A percentile compares a stretch with the other conserved stretches of the same genome.
phyloP scores from a whole-genome alignment of 2,888 invertebrate species.

The Biston stratarius region DNA sequence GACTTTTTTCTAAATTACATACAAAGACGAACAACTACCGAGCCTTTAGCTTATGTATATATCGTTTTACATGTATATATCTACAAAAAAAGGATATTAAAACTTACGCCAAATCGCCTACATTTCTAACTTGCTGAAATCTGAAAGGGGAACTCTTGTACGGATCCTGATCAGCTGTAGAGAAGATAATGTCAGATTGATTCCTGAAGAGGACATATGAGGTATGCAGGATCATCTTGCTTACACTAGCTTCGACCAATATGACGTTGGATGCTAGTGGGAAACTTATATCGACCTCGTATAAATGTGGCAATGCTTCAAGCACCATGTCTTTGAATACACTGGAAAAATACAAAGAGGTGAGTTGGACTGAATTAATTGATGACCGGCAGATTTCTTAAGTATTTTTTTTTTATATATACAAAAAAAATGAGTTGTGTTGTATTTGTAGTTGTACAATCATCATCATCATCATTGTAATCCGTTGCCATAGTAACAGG shows the following conservation, averaged over 20 bases:
- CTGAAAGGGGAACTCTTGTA: conserved; percentile 64
- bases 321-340: conserved; percentile 57
- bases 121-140: conserved; percentile 58
- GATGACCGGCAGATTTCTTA: too few species aligned
- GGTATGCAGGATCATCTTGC: conserved; percentile 62
- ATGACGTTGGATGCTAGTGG: conserved; percentile 61
- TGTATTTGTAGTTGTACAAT: too few species aligned
- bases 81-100: not conserved
- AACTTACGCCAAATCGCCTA: conserved; percentile 68
- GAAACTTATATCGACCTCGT: conserved; percentile 56
- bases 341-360: conserved; percentile 45
- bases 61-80: too few species aligned
- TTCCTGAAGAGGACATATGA: conserved; percentile 64
- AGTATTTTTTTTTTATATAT: too few species aligned
- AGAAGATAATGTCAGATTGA: conserved; percentile 52
- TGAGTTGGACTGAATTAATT: not conserved
- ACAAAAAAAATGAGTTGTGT: too few species aligned
- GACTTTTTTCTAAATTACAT: too few species aligned
- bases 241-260: conserved; percentile 55
- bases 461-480: too few species aligned
- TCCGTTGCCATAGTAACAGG: too few species aligned
- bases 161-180: conserved; percentile 44
- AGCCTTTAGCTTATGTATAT: not conserved
- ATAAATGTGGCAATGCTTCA: conserved; percentile 54
- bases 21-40: too few species aligned